Base-by-base conservation (phyloP, 64 coral and sea anemone species). In the Montipora cactus region DNA sequence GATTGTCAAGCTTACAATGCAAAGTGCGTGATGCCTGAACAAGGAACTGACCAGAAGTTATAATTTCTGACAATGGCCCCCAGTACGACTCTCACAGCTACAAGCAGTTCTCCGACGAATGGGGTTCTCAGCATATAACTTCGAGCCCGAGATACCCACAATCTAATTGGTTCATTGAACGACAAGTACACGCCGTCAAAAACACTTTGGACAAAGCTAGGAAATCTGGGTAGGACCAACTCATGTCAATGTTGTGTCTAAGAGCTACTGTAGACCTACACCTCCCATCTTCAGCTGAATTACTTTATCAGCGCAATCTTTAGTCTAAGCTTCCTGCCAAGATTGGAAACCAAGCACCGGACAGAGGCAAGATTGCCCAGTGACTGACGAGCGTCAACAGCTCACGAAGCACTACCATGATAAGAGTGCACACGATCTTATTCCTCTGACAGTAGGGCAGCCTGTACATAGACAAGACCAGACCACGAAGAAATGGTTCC, bases 141-240 rank as follows among this genome's bases (percentile, higher is more conserved):
- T 80, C 76, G 5, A 80, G 15, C 44, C 77, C 89, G 81, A 66
- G 79, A 72, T 91, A 82, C 77, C 78, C 89, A 81, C 44, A 81
- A 46, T 80, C 76, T 7, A 81, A 91, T 52, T 77, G 89, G 47
- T 67, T 49, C 8, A 53, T 74, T 51, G 86, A 88, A 9, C 52
- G 71, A 76, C 74, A 46, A 8, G 5, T 89, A 45, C 49, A 62
- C 23, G 45, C 68, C 19, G 80, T 92, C 22, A 92, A 83, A 75
- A 11, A 72, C 59, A 81, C 48, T n/a, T 18, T 84, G 5, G 3
- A 20, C 51, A 92, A 81, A 14, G 89, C 78, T 78, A 3, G 8
- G 48, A 76, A 88, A 57, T 88, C 70, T 75, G 74, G 74, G 50
- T 4, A 67, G 47, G 67, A 82, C 78, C 61, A 9, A 8, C 0